Conservation (phyloP, 2,888 invertebrate genomes). For the Brenthis ino region DNA sequence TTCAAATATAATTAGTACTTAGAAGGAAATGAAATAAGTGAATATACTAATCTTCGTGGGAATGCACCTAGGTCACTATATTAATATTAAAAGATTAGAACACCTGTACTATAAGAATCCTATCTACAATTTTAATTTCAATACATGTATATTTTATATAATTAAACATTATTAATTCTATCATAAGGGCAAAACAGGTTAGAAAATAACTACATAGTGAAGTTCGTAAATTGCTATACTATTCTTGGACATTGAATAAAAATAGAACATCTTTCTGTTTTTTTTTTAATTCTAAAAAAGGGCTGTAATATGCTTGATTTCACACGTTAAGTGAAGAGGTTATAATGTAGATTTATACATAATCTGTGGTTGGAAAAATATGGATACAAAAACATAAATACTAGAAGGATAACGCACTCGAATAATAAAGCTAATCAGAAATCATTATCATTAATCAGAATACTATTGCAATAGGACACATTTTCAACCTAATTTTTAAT, state of each 20-base stretch:
- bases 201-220: too few species aligned
- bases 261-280: too few species aligned
- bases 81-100: neutral
- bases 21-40: slow-evolving; percentile 8
- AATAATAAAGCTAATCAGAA: neutral
- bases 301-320: too few species aligned
- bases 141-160: neutral
- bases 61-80: neutral
- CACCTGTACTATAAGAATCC: neutral
- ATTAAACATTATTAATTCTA: too few species aligned
- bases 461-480: neutral
- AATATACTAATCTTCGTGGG: neutral
- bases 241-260: too few species aligned
- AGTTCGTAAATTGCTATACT: too few species aligned
- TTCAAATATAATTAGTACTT: slow-evolving; percentile 27
- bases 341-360: too few species aligned
- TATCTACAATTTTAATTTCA: neutral
- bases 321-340: too few species aligned
- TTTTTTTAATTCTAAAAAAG: too few species aligned
- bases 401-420: slow-evolving; percentile 5
- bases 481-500: too few species aligned
- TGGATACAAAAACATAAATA: neutral
- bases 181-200: too few species aligned
- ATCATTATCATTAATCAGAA: neutral
- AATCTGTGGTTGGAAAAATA: neutral